A percentile compares a stretch with the other conserved stretches of the same genome.
Conservation (phyloP, 2,113 vertebrate genomes). For the Arothron firmamentum region DNA sequence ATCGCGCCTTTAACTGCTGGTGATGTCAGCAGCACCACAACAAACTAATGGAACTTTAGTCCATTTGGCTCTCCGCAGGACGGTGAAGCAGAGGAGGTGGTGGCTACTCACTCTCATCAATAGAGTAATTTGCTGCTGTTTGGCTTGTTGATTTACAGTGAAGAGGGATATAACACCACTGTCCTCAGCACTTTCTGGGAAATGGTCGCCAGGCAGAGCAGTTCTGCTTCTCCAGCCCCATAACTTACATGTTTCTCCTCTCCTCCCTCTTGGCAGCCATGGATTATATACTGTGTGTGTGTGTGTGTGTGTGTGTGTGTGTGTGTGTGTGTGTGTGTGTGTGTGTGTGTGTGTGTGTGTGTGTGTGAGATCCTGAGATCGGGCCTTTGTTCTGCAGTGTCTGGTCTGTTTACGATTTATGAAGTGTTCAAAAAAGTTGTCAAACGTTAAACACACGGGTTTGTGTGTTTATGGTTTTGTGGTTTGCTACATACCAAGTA, state of each 20-base stretch:
- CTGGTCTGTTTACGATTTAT: conserved; percentile 32
- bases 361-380: background rate
- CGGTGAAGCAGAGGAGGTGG: conserved; percentile 4
- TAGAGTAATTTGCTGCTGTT: conserved; percentile 40
- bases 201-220: conserved; percentile 21
- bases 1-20: conserved; percentile 25
- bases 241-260: conserved; percentile 50
- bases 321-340: conserved; percentile 12
- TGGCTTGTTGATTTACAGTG: conserved; percentile 45
- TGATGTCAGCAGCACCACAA: background rate
- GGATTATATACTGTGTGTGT: conserved; percentile 48
- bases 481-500: no score
- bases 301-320: background rate
- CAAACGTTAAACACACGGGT: conserved; percentile 22
- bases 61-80: background rate
- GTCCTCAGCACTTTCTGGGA: conserved; percentile 51
- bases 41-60: conserved; percentile 13
- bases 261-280: conserved; percentile 33
- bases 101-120: conserved; percentile 15
- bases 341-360: conserved; percentile 13
- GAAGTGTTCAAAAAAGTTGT: conserved; percentile 42
- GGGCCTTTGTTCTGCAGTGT: conserved; percentile 14
- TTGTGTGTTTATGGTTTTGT: conserved; percentile 12
- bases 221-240: conserved; percentile 22
- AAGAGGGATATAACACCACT: conserved; percentile 29